Conservation (phyloP, 2,113 vertebrate species). For the Penelope pileata region DNA sequence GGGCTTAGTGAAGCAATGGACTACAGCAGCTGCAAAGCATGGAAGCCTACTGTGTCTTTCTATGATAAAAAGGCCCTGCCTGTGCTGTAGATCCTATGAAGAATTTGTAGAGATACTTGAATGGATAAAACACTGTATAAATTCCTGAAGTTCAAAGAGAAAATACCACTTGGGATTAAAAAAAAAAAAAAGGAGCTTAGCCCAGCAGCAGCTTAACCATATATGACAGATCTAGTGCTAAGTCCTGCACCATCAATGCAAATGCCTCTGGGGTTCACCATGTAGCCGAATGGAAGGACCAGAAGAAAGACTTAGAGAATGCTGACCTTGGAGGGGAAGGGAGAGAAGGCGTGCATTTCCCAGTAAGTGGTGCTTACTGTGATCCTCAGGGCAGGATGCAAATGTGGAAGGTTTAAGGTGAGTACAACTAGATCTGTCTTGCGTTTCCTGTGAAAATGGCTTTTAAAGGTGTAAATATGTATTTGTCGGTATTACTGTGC, state of each 20-base stretch:
- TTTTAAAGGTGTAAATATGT: not conserved
- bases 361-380: not conserved
- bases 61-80: conserved; percentile 26
- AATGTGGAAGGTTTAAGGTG: not conserved
- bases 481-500: not conserved
- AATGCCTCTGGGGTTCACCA: conserved; percentile 51
- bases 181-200: conserved; percentile 24
- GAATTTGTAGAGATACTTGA: conserved; percentile 55
- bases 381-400: not conserved
- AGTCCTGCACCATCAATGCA: conserved; percentile 49
- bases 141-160: conserved; percentile 69
- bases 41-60: conserved; percentile 47
- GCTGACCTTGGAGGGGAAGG: not conserved
- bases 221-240: conserved; percentile 59
- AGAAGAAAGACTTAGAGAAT: conserved; percentile 24
- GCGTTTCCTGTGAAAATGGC: not conserved
- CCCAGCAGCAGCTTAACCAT: conserved; percentile 52
- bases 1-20: conserved; percentile 30
- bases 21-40: conserved; percentile 29
- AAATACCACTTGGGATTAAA: conserved; percentile 55
- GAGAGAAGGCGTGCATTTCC: not conserved
- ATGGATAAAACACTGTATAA: conserved; percentile 65
- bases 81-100: conserved; percentile 58
- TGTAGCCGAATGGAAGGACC: conserved; percentile 16
- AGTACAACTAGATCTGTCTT: not conserved